Base-by-base conservation (phyloP, 2,113 vertebrate genomes). In the Gasterosteus aculeatus region DNA sequence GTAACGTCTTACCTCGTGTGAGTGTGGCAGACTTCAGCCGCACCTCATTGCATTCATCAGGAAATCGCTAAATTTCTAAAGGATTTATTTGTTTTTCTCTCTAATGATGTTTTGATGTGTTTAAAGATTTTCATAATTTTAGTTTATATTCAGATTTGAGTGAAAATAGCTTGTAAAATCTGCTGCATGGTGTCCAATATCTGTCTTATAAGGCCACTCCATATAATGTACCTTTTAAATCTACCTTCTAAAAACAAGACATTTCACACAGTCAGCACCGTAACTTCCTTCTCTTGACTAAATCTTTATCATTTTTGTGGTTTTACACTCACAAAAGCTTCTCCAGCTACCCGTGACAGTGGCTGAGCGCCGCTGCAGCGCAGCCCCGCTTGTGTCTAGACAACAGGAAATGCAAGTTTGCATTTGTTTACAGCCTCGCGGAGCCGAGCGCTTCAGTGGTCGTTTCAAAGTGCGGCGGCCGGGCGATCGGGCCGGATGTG, bases 321-420 rank as follows among this genome's bases (percentile, higher is more conserved):
- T 56, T 71, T 67, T 29, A 42, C 56, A 22, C 12, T 8, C 3
- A 16, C 44, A 18, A 64, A 74, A 56, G 6, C 29, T 39, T 53
- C 7, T 33, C 3, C n/a, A n/a, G 22, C 29, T 14, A 16, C 29
- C 61, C 53, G 4, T 26, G 70, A 60, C 47, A 49, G 66, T 53
- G 69, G 74, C 57, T 26, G 61, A 75, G 69, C 4, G 0, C 38
- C 29, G 12, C 70, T 76, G 56, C 49, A 59, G 12, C 75, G 54
- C 67, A 61, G 73, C 69, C 76, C 87, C 75, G 54, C 75, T 83
- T 84, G 85, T 89, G 92, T 93, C 90, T 92, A 92, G 92, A 93
- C 92, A 75, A 85, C 92, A 93, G 93, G 92, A 94, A 93, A 92
- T 87, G 86, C 89, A 89, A 85, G 87, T 88, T 75, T 86, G 87